phyloP scores from a whole-genome alignment of 1,140 invertebrate genomes.

The Argopecten irradians region DNA sequence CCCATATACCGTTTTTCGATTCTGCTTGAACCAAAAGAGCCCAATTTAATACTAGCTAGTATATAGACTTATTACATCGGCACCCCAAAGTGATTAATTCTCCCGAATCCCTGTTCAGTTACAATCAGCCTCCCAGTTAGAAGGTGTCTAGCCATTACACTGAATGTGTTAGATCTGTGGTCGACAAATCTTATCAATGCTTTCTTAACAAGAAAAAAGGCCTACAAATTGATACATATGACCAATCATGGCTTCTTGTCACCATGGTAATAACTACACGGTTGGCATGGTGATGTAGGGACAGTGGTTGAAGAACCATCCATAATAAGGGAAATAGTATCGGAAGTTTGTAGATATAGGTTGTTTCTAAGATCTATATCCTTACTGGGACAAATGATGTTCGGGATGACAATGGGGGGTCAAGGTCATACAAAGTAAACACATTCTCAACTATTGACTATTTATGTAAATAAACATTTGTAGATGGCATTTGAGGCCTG shows the following conservation, averaged over 20 bases:
- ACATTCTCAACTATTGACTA: neutral
- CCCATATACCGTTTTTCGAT: neutral
- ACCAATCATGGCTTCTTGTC: neutral
- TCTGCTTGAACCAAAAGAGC: neutral
- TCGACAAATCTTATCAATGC: neutral
- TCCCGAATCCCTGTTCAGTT: neutral
- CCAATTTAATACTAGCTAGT: neutral
- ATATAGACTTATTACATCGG: no score
- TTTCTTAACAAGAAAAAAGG: neutral
- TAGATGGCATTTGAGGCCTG: neutral
- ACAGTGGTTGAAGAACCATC: neutral
- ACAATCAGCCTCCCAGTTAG: neutral
- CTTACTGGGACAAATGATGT: neutral
- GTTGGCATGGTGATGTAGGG: neutral
- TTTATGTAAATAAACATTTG: neutral
- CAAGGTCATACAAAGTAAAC: neutral
- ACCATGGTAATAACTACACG: neutral
- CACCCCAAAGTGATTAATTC: neutral
- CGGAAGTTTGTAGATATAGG: neutral
- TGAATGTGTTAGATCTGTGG: neutral
- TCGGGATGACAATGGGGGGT: neutral
- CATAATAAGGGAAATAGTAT: neutral
- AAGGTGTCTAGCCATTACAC: neutral
- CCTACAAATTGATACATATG: neutral
- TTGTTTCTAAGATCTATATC: neutral